Conservation (phyloP, 2,797 vertebrate species). For the Furcifer pardalis region DNA sequence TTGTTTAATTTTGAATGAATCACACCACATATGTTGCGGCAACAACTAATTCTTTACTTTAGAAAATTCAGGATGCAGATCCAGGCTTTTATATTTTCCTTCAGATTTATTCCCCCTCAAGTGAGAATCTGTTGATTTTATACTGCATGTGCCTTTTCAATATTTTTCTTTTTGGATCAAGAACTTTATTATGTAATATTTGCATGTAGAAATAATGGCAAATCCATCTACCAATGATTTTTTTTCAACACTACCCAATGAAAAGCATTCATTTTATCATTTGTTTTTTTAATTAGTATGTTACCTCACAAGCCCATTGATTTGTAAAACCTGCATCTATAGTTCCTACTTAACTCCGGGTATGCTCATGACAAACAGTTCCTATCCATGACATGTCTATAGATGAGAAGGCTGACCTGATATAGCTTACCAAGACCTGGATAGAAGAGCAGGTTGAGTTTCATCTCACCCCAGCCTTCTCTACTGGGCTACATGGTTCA, state of each 20-base stretch:
- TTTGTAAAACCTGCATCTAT: neutral
- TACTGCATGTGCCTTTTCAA: neutral
- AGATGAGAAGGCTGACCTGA: neutral
- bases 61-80: neutral
- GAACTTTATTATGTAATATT: constrained; percentile 19
- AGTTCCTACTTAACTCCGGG: neutral
- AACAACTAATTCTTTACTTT: neutral
- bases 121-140: neutral
- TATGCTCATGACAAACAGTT: neutral
- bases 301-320: neutral
- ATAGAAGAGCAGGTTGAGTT: too few relatives aligned
- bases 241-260: neutral
- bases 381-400: neutral
- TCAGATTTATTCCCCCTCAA: neutral
- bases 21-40: neutral
- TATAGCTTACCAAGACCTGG: too few relatives aligned
- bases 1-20: neutral
- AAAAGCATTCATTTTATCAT: neutral
- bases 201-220: constrained; percentile 19
- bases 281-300: neutral
- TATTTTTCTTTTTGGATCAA: constrained; percentile 19
- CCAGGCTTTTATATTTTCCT: neutral
- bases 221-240: neutral
- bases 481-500: too few relatives aligned
- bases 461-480: too few relatives aligned